phyloP scores from a whole-genome alignment of 2,113 vertebrate species.

The Cepphus grylle region DNA sequence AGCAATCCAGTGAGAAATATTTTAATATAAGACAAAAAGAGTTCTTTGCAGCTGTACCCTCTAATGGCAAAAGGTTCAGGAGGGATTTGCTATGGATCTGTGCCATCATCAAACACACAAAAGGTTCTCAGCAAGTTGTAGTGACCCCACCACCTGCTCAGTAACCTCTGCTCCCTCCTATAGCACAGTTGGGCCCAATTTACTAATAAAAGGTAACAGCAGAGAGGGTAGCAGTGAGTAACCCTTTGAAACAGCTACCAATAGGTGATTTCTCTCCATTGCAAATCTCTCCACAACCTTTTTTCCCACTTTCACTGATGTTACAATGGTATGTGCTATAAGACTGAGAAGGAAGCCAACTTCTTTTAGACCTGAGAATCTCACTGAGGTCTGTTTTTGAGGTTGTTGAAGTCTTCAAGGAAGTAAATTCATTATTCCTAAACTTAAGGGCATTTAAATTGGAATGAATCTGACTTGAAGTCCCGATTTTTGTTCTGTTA shows the following conservation, averaged over 20 bases:
- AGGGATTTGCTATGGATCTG: neutral
- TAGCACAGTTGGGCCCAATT: neutral
- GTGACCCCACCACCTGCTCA: neutral
- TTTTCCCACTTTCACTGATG: neutral
- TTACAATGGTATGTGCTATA: neutral
- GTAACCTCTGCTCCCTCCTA: neutral
- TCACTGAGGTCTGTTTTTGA: neutral
- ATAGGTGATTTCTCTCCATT: neutral
- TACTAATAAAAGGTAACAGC: neutral
- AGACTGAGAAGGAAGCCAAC: neutral
- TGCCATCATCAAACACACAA: neutral
- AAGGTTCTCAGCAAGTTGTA: neutral
- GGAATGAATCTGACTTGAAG: neutral
- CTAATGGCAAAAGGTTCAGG: neutral
- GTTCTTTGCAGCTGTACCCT: neutral
- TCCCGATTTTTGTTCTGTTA: neutral
- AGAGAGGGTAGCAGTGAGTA: neutral
- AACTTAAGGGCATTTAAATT: neutral
- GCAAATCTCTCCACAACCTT: neutral
- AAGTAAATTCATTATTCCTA: neutral
- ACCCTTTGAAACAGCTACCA: neutral
- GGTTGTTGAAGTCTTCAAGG: neutral
- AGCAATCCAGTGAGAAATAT: neutral
- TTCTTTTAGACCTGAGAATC: neutral
- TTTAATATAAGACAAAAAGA: neutral